phyloP scores from a whole-genome alignment of 2,888 invertebrate genomes.

The Drosophila subsilvestris region DNA sequence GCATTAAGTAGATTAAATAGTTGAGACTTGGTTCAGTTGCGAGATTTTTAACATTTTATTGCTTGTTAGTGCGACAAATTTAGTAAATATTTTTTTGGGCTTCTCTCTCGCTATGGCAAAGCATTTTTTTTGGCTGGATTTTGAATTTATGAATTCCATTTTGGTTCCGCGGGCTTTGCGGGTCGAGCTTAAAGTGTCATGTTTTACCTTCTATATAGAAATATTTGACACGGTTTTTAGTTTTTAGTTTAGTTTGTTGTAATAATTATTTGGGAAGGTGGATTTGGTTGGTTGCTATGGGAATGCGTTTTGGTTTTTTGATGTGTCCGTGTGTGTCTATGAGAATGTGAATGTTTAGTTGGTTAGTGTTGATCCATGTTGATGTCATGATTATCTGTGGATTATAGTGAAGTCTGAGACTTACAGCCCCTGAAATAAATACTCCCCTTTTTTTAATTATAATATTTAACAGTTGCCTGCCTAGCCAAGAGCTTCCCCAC shows the following conservation, averaged over 20 bases:
- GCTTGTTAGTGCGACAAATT: slow-evolving; percentile 81
- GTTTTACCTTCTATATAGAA: slow-evolving; percentile 67
- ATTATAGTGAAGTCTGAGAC: no score
- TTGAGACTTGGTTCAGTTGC: slow-evolving; percentile 62
- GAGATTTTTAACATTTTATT: slow-evolving; percentile 82
- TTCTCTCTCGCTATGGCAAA: slow-evolving; percentile 46
- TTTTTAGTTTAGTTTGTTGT: slow-evolving; percentile 48
- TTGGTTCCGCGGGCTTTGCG: slow-evolving; percentile 29
- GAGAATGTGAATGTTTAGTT: no score
- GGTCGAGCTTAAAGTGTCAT: slow-evolving; percentile 68
- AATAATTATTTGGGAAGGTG: slow-evolving; percentile 13
- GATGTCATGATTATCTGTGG: neutral
- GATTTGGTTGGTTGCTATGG: neutral
- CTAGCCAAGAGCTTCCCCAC: no score
- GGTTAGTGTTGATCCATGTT: no score
- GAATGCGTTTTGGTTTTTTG: neutral
- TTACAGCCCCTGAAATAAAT: neutral
- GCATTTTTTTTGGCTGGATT: slow-evolving; percentile 32
- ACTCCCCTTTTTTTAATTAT: neutral
- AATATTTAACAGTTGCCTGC: no score
- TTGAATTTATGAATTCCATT: slow-evolving; percentile 73
- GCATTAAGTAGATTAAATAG: slow-evolving; percentile 83
- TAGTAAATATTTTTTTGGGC: slow-evolving; percentile 73
- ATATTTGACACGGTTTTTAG: slow-evolving; percentile 72
- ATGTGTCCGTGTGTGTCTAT: no score